Conservation (phyloP, 2,888 invertebrate species). For the Platycheirus albimanus region DNA sequence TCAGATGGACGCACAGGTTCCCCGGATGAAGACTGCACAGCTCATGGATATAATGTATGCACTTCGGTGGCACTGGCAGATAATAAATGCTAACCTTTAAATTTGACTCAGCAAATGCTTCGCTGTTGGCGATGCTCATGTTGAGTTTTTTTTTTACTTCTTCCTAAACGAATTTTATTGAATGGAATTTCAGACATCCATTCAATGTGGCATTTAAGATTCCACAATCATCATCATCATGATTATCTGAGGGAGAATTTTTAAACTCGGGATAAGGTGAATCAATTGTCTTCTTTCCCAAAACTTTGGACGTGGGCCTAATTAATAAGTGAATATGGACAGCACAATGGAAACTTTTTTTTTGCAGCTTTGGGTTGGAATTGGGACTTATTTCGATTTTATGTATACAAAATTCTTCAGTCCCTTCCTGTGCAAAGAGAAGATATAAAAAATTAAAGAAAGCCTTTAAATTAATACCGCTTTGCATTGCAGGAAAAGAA, state of each 20-base stretch:
- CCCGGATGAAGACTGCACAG: conserved; percentile 7
- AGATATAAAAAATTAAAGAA: no score
- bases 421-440: no score
- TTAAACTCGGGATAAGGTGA: conserved; percentile 27
- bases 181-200: conserved; percentile 57
- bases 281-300: conserved; percentile 22
- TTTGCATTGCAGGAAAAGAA: no score
- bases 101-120: conserved; percentile 17
- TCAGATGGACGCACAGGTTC: conserved; percentile 60
- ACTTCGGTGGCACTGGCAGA: conserved; percentile 53
- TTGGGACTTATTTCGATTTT: no score
- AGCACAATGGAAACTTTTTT: conserved; percentile 58
- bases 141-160: background rate
- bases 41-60: conserved; percentile 17
- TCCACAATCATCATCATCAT: conserved; percentile 11
- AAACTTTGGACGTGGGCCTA: conserved; percentile 26
- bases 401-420: no score
- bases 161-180: conserved; percentile 21
- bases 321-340: conserved; percentile 61
- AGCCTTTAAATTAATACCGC: no score
- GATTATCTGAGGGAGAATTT: conserved; percentile 3
- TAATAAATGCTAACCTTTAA: conserved; percentile 65
- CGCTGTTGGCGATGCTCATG: background rate
- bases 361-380: background rate
- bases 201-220: conserved; percentile 59